These are phyloP conservation scores for Nettapus auritus DNA, from an alignment of 2,113 vertebrate genomes.

Conservation along the genomic window DNA sequence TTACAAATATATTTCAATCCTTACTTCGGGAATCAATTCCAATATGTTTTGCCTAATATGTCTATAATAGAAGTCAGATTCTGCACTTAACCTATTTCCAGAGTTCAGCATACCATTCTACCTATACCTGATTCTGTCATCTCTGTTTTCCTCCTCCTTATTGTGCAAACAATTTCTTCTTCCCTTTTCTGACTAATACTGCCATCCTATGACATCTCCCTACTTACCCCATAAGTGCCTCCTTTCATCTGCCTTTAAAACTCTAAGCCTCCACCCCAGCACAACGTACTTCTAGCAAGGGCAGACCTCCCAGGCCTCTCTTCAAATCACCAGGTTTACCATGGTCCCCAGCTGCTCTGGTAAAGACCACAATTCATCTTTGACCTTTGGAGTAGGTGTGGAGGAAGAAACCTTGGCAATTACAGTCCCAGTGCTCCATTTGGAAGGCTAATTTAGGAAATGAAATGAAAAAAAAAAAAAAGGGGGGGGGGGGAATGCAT, in stretches of 20 bases:
- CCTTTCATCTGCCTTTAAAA: not conserved
- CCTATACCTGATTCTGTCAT: not conserved
- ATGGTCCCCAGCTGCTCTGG: not conserved
- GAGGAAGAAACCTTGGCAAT: not conserved
- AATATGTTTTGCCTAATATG: slow-evolving; percentile 1
- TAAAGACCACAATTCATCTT: not conserved
- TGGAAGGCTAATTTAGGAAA: not conserved
- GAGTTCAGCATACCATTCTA: not conserved
- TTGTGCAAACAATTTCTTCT: not conserved
- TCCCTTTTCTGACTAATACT: not conserved
- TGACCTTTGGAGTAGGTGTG: not conserved
- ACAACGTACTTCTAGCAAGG: not conserved
- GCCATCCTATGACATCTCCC: not conserved
- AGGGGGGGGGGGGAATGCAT: fast-evolving
- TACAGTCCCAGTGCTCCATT: not conserved
- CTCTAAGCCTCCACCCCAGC: not conserved
- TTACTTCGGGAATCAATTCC: slow-evolving; percentile 22
- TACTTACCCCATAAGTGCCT: not conserved
- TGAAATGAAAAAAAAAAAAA: not conserved
- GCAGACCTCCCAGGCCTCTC: not conserved
- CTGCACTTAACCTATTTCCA: not conserved
- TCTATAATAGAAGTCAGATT: slow-evolving; percentile 26
- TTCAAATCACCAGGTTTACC: not conserved
- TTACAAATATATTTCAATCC: not conserved
- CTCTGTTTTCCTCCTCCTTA: not conserved